A percentile compares a stretch with the other conserved stretches of the same genome.
Conservation (phyloP, 2,888 invertebrate species). For the Polydrusus tereticollis region DNA sequence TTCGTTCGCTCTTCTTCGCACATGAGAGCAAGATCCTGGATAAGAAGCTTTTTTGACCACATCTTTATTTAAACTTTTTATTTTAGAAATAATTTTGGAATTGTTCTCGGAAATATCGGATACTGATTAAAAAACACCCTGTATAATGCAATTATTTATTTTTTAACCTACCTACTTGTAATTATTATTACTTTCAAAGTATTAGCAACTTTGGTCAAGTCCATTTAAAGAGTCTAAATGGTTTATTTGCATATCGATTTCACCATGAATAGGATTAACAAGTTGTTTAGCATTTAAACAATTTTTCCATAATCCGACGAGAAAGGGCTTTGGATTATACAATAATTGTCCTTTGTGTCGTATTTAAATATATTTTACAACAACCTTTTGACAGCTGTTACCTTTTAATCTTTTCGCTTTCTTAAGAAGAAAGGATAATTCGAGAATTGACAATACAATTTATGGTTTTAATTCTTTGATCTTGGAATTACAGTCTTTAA, state of each 20-base stretch:
- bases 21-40: too few species aligned
- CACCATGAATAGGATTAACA: background rate
- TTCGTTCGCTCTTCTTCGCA: too few species aligned
- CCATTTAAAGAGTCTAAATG: background rate
- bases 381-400: constrained; percentile 9
- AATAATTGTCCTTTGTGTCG: background rate
- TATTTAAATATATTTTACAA: constrained; percentile 14
- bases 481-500: background rate
- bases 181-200: background rate
- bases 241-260: constrained; percentile 8
- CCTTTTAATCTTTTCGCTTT: constrained; percentile 2
- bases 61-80: too few species aligned
- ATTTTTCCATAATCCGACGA: background rate
- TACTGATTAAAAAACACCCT: too few species aligned
- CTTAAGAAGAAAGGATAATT: background rate
- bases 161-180: background rate
- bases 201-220: background rate
- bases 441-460: background rate
- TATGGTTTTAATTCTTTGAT: background rate
- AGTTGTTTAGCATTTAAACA: constrained; percentile 17
- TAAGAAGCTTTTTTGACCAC: too few species aligned
- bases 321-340: background rate
- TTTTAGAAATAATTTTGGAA: too few species aligned
- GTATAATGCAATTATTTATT: too few species aligned
- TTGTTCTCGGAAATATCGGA: too few species aligned